Conservation (phyloP, 2,888 invertebrate genomes). For the Athripsodes cinereus region DNA sequence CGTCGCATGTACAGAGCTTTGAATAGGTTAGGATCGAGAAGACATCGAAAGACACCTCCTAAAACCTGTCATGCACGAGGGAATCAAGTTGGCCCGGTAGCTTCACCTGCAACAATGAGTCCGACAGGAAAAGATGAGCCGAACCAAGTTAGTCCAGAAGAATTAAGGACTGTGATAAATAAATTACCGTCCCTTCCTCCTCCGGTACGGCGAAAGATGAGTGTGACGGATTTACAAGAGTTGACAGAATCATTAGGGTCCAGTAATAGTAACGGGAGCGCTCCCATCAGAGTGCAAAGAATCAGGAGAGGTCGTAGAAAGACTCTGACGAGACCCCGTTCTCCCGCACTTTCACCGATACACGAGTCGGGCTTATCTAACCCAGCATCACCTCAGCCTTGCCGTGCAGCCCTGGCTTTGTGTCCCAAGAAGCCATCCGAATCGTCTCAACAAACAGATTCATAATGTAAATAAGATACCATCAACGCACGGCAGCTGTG, state of each 20-base stretch:
- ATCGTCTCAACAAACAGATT: neutral
- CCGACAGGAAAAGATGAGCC: slow-evolving; percentile 21
- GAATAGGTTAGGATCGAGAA: slow-evolving; percentile 17
- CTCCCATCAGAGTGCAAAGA: slow-evolving; percentile 29
- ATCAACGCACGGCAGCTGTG: too few species aligned
- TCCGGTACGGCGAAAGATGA: slow-evolving; percentile 43
- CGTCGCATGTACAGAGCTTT: slow-evolving; percentile 22
- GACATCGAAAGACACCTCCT: slow-evolving; percentile 19
- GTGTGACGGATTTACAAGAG: slow-evolving; percentile 46
- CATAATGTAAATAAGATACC: neutral
- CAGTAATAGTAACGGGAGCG: slow-evolving; percentile 23
- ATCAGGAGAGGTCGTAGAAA: slow-evolving; percentile 38
- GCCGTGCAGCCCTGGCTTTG: slow-evolving; percentile 30
- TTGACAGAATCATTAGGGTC: slow-evolving; percentile 50
- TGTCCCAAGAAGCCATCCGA: slow-evolving; percentile 19
- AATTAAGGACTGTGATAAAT: slow-evolving; percentile 16
- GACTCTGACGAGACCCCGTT: slow-evolving; percentile 31
- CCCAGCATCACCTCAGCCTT: slow-evolving; percentile 55
- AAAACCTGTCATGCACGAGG: slow-evolving; percentile 29
- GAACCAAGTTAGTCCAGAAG: slow-evolving; percentile 7
- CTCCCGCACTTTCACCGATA: slow-evolving; percentile 61
- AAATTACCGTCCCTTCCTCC: slow-evolving; percentile 42
- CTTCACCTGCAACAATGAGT: slow-evolving; percentile 21
- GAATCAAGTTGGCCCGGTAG: slow-evolving; percentile 39
- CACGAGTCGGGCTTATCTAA: slow-evolving; percentile 66